A percentile compares a stretch with the other conserved stretches of the same genome.
Conservation (phyloP, 2,113 vertebrate species). For the Sterrhoptilus dennistouni region DNA sequence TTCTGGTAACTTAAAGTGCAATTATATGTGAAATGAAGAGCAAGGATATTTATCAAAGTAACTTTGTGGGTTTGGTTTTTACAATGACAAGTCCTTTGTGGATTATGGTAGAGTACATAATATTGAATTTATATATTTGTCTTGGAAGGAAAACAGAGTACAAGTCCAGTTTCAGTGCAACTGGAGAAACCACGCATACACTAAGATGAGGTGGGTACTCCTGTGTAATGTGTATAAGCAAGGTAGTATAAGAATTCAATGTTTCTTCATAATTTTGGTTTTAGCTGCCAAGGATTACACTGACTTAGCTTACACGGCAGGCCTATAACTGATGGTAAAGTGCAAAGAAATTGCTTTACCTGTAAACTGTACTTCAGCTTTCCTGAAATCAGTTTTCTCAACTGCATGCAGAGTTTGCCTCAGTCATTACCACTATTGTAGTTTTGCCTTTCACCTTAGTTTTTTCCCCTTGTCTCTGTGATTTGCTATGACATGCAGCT, state of each 20-base stretch:
- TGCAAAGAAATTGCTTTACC: background rate
- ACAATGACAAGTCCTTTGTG: background rate
- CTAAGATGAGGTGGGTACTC: background rate
- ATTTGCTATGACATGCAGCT: background rate
- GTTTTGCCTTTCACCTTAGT: background rate
- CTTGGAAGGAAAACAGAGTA: background rate
- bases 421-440: background rate
- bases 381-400: background rate
- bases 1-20: background rate
- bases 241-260: background rate
- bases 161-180: background rate
- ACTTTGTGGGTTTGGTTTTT: background rate
- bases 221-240: background rate
- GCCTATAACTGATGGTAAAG: background rate
- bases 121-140: background rate
- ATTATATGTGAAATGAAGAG: background rate
- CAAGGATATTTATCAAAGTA: background rate
- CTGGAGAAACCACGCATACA: background rate
- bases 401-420: background rate
- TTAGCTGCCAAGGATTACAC: background rate
- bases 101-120: background rate
- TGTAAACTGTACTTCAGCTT: background rate
- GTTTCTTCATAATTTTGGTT: background rate
- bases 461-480: background rate
- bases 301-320: background rate